Evolutionary conservation across 2,888 invertebrate species (phyloP).

Genomic region (Andrena bucephala): DNA sequence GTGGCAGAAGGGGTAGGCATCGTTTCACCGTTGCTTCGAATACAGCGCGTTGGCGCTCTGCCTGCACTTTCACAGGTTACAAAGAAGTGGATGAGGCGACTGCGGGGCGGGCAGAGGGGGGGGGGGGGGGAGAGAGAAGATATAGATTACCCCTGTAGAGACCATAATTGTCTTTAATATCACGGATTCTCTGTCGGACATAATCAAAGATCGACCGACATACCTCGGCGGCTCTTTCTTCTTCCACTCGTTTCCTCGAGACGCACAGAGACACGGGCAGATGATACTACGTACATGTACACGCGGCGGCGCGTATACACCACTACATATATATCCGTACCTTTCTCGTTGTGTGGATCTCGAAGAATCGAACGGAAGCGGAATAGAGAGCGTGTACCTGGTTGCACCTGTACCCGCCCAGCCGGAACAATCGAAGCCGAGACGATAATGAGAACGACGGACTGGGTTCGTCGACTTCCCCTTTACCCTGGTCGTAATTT

Average conservation of each 20-base stretch:
- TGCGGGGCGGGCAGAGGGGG: background rate
- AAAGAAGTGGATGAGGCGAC: slow-evolving; percentile 34
- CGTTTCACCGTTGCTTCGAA: slow-evolving; percentile 52
- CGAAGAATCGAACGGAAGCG: slow-evolving; percentile 65
- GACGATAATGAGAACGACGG: slow-evolving; percentile 77
- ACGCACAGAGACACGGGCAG: slow-evolving; percentile 19
- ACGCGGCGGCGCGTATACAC: background rate
- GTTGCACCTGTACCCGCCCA: slow-evolving; percentile 72
- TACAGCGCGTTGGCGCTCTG: slow-evolving; percentile 40
- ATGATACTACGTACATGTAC: background rate
- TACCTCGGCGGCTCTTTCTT: slow-evolving; percentile 48
- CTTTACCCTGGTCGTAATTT: slow-evolving; percentile 64
- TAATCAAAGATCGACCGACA: slow-evolving; percentile 72
- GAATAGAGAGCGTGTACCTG: slow-evolving; percentile 72
- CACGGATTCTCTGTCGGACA: slow-evolving; percentile 61
- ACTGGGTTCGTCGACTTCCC: slow-evolving; percentile 68
- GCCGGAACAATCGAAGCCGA: slow-evolving; percentile 77
- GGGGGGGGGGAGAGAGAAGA: slow-evolving; percentile 20
- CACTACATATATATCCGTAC: background rate
- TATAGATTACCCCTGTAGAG: slow-evolving; percentile 61
- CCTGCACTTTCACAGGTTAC: slow-evolving; percentile 31
- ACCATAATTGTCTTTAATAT: slow-evolving; percentile 71
- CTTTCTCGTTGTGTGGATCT: slow-evolving; percentile 31
- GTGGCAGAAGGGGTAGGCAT: slow-evolving; percentile 46
- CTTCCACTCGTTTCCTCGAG: background rate